These are phyloP conservation scores for Laticauda laticaudata DNA, from an alignment of 2,113 vertebrate species.

Conservation along the genomic window DNA sequence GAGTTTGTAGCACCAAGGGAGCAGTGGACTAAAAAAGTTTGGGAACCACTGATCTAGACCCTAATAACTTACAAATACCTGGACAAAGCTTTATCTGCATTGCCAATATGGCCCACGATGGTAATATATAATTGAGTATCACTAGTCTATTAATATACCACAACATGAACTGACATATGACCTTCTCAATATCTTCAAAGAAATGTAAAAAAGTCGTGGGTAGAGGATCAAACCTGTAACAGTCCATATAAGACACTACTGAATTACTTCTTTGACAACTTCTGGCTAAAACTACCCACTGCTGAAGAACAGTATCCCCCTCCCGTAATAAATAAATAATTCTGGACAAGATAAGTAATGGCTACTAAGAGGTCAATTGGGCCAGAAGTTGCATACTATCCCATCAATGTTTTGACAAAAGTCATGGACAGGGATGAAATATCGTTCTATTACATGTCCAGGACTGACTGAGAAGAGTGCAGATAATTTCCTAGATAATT, in stretches of 20 bases:
- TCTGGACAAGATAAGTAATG: not conserved
- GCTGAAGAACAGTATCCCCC: not conserved
- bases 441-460: not conserved
- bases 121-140: not conserved
- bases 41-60: not conserved
- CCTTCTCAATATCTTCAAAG: not conserved
- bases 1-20: too few relatives aligned
- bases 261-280: not conserved
- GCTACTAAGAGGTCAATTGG: not conserved
- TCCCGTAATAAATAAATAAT: not conserved
- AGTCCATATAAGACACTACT: not conserved
- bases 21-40: too few relatives aligned
- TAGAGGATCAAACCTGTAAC: not conserved
- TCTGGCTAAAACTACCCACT: not conserved
- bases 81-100: not conserved
- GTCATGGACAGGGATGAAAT: not conserved
- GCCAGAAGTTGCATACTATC: not conserved
- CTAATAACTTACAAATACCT: not conserved
- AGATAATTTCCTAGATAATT: not conserved
- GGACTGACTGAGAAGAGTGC: not conserved
- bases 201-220: not conserved
- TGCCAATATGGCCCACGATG: not conserved
- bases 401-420: not conserved
- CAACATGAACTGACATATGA: not conserved
- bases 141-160: not conserved